phyloP scores from a whole-genome alignment of 1,140 invertebrate genomes.

The Brachionus paranguensis region DNA sequence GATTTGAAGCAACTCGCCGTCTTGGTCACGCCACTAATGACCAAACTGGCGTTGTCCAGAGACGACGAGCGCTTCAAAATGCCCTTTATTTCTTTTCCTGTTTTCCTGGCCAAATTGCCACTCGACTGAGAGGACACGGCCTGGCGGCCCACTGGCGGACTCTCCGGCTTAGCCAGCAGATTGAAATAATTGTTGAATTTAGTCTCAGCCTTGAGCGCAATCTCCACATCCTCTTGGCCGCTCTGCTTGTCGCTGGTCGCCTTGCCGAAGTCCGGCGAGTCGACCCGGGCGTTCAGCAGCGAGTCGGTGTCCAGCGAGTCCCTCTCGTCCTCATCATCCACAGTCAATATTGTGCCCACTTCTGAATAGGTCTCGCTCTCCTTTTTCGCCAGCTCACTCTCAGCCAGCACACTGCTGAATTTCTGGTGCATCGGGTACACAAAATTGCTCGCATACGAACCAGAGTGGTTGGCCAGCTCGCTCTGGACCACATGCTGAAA shows the following conservation, averaged over 20 bases:
- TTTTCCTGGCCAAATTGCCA: not conserved
- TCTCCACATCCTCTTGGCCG: not conserved
- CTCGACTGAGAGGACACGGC: not conserved
- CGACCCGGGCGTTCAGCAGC: conserved; percentile 1
- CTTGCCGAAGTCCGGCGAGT: not conserved
- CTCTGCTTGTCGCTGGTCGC: not conserved
- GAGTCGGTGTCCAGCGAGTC: conserved; percentile 32
- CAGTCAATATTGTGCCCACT: not conserved
- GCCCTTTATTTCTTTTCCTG: conserved; percentile 6
- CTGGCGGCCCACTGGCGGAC: not conserved
- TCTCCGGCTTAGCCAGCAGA: not conserved
- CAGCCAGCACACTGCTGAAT: not conserved
- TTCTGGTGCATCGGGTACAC: not conserved
- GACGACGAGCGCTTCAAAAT: conserved; percentile 26
- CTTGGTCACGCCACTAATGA: not conserved
- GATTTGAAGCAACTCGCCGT: not conserved
- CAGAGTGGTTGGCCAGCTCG: not conserved
- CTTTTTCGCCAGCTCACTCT: not conserved
- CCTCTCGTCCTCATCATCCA: conserved; percentile 27
- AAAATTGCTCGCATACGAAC: not conserved
- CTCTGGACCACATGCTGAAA: not conserved
- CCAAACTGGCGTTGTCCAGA: not conserved
- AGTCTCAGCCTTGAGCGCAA: not conserved
- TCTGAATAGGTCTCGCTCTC: conserved; percentile 1
- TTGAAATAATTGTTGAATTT: not conserved